These are phyloP conservation scores for Unio delphinus DNA, from an alignment of 2,888 invertebrate species.

Conservation along the genomic window DNA sequence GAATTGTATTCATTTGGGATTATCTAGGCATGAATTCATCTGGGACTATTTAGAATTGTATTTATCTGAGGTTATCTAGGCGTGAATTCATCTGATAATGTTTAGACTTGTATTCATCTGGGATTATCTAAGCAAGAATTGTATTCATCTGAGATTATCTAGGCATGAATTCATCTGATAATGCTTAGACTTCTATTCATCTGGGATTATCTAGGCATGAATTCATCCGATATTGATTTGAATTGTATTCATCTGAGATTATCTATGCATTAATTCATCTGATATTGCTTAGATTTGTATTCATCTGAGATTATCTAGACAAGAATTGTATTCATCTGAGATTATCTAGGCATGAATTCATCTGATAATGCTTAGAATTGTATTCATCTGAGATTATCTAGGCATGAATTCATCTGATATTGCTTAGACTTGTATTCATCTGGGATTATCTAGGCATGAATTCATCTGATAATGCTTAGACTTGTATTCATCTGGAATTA, in stretches of 20 bases:
- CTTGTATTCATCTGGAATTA: neutral
- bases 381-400: conserved; percentile 92
- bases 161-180: no score
- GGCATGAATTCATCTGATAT: conserved; percentile 75
- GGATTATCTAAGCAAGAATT: conserved; percentile 92
- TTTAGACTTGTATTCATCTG: conserved; percentile 81
- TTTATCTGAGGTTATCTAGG: no score
- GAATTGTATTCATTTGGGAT: conserved; percentile 7
- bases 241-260: conserved; percentile 92
- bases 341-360: conserved; percentile 75
- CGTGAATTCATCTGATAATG: neutral
- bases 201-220: conserved; percentile 78
- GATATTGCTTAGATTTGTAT: conserved; percentile 36
- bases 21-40: neutral
- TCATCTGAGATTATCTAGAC: neutral
- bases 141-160: neutral
- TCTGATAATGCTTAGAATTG: no score
- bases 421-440: neutral
- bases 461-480: no score
- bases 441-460: no score
- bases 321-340: neutral
- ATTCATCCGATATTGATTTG: neutral
- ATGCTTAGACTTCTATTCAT: conserved; percentile 74
- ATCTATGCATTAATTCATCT: conserved; percentile 80
- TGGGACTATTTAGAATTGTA: neutral